Conservation (phyloP, 2,888 invertebrate species). For the Villa cingulata region DNA sequence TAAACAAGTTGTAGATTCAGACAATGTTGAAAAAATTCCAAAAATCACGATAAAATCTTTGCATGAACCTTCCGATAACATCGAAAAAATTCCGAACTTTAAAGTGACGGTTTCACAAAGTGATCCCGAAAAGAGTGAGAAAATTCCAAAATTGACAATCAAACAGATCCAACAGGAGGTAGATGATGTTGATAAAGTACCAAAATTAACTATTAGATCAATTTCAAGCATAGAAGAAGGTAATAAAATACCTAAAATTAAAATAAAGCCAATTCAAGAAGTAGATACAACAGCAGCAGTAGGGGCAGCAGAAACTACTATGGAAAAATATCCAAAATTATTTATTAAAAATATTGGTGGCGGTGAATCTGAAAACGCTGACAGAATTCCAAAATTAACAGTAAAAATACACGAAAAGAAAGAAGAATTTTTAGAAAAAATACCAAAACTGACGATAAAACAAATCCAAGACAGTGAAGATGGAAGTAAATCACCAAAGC, state of each 20-base stretch:
- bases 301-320: too few relatives aligned
- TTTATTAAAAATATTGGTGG: background rate
- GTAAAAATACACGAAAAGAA: slow-evolving; percentile 2
- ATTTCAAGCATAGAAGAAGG: slow-evolving; percentile 25
- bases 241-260: slow-evolving; percentile 28
- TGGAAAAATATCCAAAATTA: slow-evolving; percentile 20
- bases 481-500: slow-evolving; percentile 29
- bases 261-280: slow-evolving; percentile 36
- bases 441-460: slow-evolving; percentile 39
- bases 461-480: slow-evolving; percentile 29
- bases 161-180: slow-evolving; percentile 3
- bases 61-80: slow-evolving; percentile 22
- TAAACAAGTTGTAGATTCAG: slow-evolving; percentile 29
- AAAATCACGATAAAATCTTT: slow-evolving; percentile 43
- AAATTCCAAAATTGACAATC: slow-evolving; percentile 9
- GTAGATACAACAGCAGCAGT: slow-evolving; percentile 10
- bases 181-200: slow-evolving; percentile 21
- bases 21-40: slow-evolving; percentile 37
- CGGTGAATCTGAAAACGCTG: background rate
- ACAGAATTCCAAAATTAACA: slow-evolving; percentile 10
- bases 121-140: slow-evolving; percentile 1
- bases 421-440: slow-evolving; percentile 21
- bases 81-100: slow-evolving; percentile 29
- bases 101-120: slow-evolving; percentile 11
- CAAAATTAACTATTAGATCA: slow-evolving; percentile 30